A percentile compares a stretch with the other conserved stretches of the same genome.
Conservation (phyloP, 2,888 invertebrate genomes). For the Oscheius sp. region DNA sequence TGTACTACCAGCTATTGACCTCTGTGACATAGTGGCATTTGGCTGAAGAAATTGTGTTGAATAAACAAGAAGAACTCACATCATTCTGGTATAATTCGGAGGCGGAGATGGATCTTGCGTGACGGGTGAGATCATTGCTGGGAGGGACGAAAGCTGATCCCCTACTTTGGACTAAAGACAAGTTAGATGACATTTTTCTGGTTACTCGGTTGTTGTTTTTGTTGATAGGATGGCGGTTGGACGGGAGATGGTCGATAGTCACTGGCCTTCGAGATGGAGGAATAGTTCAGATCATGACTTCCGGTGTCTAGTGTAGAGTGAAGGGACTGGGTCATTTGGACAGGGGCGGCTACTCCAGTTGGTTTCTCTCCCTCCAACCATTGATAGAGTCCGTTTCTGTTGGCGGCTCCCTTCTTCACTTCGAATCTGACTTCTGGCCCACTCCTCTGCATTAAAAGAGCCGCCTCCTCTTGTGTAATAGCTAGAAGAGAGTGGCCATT, state of each 20-base stretch:
- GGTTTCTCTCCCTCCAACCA: conserved; percentile 90
- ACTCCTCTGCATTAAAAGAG: conserved; percentile 91
- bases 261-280: conserved; percentile 17
- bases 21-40: conserved; percentile 54
- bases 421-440: conserved; percentile 91
- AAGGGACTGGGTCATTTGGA: conserved; percentile 19
- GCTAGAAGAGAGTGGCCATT: conserved; percentile 93
- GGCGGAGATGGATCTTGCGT: conserved; percentile 58
- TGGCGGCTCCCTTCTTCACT: conserved; percentile 96
- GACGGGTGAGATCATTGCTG: conserved; percentile 27
- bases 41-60: conserved; percentile 35
- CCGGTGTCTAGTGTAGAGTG: conserved; percentile 14
- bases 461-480: conserved; percentile 83
- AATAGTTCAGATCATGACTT: conserved; percentile 10
- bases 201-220: conserved; percentile 35
- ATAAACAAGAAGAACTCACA: conserved; percentile 2
- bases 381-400: conserved; percentile 92
- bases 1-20: conserved; percentile 46
- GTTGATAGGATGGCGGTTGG: conserved; percentile 39
- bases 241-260: conserved; percentile 10
- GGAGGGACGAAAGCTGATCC: conserved; percentile 28
- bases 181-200: too few species aligned
- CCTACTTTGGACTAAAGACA: conserved; percentile 24
- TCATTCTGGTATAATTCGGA: conserved; percentile 54
- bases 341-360: background rate